These are phyloP conservation scores for Liopterus haemorrhoidalis DNA, from an alignment of 2,888 invertebrate genomes.

Conservation along the genomic window DNA sequence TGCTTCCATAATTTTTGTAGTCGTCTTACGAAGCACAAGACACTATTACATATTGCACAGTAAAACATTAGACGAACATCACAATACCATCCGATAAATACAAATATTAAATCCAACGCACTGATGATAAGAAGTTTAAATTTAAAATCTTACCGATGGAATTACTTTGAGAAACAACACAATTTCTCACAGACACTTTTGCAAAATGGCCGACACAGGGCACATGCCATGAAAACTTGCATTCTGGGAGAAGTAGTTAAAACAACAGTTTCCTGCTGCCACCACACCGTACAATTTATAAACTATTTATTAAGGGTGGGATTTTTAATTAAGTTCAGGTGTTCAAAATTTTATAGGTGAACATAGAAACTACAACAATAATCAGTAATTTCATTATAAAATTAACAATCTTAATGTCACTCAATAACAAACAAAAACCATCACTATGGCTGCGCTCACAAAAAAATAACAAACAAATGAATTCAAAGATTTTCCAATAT, in stretches of 20 bases:
- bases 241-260: slow-evolving; percentile 45
- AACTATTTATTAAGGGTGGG: slow-evolving; percentile 20
- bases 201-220: slow-evolving; percentile 65
- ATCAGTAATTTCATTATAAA: no score
- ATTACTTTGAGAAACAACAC: slow-evolving; percentile 56
- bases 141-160: slow-evolving; percentile 51
- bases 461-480: no score
- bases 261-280: slow-evolving; percentile 40
- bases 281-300: slow-evolving; percentile 29
- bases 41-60: slow-evolving; percentile 19
- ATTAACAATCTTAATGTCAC: slow-evolving; percentile 2
- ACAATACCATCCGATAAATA: slow-evolving; percentile 35
- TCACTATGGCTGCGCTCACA: no score
- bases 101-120: slow-evolving; percentile 31
- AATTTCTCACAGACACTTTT: slow-evolving; percentile 60
- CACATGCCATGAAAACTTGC: slow-evolving; percentile 59
- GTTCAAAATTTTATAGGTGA: not conserved
- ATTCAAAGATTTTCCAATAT: no score
- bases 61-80: slow-evolving; percentile 27
- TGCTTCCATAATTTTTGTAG: slow-evolving; percentile 39
- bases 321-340: slow-evolving; percentile 7
- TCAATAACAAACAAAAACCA: no score
- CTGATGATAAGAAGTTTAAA: slow-evolving; percentile 21
- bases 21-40: slow-evolving; percentile 24
- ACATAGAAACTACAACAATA: not conserved